Percentiles rank a stretch among this genome's conserved stretches.
Evolutionary conservation across 2,113 vertebrate species (phyloP).

Genomic region (Ictalurus punctatus): DNA sequence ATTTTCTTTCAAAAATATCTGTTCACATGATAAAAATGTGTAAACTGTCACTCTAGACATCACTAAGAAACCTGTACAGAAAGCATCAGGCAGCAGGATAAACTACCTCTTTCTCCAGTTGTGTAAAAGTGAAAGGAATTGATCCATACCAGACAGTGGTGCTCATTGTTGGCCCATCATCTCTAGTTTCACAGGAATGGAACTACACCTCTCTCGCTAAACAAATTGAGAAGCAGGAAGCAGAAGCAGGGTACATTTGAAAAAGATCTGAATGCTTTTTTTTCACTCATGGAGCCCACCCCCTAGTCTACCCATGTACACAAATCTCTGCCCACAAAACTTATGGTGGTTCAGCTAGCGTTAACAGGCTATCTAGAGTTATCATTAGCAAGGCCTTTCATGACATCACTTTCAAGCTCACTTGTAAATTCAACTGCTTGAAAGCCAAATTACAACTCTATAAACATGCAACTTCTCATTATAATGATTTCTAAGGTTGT

Average conservation of each 20-base stretch:
- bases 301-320: neutral
- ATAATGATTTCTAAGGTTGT: neutral
- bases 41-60: neutral
- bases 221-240: neutral
- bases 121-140: neutral
- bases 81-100: neutral
- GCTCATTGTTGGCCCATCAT: neutral
- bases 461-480: neutral
- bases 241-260: neutral
- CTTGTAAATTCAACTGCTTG: neutral
- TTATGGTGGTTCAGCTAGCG: neutral
- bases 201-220: neutral
- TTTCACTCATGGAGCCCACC: neutral
- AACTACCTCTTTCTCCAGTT: neutral
- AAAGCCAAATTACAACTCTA: neutral
- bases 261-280: neutral
- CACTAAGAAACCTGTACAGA: neutral
- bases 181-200: neutral
- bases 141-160: neutral
- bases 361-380: neutral
- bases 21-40: neutral
- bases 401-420: neutral
- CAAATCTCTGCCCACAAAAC: neutral
- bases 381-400: neutral
- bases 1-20: neutral